These are phyloP conservation scores for Oxyruncus cristatus DNA, from an alignment of 2,113 vertebrate genomes.

Conservation along the genomic window DNA sequence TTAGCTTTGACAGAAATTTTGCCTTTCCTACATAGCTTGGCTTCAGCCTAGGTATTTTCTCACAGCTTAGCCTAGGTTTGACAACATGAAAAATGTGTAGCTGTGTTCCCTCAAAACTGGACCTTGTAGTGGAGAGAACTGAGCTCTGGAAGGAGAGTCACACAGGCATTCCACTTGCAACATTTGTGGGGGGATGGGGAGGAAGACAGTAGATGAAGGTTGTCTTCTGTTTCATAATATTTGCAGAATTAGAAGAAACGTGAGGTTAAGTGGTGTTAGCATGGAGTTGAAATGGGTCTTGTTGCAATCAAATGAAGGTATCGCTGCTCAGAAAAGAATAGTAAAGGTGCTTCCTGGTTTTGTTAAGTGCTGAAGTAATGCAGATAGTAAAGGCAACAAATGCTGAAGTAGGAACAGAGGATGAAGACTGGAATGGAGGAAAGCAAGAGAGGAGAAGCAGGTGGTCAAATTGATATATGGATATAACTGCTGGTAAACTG, in stretches of 20 bases:
- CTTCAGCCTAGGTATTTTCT: not conserved
- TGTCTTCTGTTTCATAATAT: not conserved
- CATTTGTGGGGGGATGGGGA: not conserved
- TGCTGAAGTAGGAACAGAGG: not conserved
- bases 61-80: not conserved
- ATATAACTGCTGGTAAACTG: not conserved
- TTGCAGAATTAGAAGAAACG: not conserved
- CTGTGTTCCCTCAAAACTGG: not conserved
- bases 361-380: not conserved
- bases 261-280: not conserved
- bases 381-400: not conserved
- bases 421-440: not conserved
- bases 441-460: not conserved
- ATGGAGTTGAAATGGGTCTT: not conserved
- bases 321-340: not conserved
- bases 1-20: not conserved
- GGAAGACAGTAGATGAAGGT: not conserved
- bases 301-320: not conserved
- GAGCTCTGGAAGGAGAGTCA: not conserved
- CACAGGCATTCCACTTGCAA: not conserved
- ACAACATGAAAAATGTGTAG: rapidly evolving
- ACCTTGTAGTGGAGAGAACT: not conserved
- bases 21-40: not conserved
- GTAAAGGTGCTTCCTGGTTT: not conserved
- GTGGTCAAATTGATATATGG: not conserved